Percentiles rank a stretch among this genome's conserved stretches.
phyloP scores from a whole-genome alignment of 2,113 vertebrate genomes.

The Tachycineta bicolor region DNA sequence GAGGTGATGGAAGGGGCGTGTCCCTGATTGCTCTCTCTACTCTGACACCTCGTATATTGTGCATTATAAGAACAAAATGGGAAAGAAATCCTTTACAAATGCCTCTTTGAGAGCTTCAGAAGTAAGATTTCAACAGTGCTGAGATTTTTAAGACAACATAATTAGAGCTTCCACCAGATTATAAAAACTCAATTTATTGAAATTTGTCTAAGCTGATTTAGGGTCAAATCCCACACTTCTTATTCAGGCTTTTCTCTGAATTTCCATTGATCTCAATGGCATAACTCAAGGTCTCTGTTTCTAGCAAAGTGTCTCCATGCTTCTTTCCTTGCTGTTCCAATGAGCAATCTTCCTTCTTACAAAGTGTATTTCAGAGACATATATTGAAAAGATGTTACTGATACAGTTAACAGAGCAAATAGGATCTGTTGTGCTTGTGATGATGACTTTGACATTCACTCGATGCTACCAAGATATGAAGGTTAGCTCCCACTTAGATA shows the following conservation, averaged over 20 bases:
- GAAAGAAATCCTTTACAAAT: not conserved
- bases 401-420: slow-evolving; percentile 11
- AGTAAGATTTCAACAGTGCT: slow-evolving; percentile 9
- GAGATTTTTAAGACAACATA: slow-evolving; percentile 41
- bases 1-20: not conserved
- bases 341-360: not conserved
- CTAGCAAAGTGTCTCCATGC: not conserved
- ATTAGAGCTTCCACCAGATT: slow-evolving; percentile 26
- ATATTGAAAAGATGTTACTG: not conserved
- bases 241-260: slow-evolving; percentile 1
- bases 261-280: not conserved
- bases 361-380: not conserved
- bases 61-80: not conserved
- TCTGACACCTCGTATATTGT: not conserved
- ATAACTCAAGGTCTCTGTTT: not conserved
- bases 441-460: slow-evolving; percentile 20
- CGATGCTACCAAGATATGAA: not conserved
- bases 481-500: not conserved
- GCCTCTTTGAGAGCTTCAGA: not conserved
- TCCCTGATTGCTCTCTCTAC: not conserved
- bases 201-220: slow-evolving; percentile 7
- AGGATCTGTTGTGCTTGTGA: not conserved
- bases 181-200: slow-evolving; percentile 34
- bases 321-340: not conserved
- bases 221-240: slow-evolving; percentile 21